Base-by-base conservation (phyloP, 2,797 vertebrate species). In the Halcyon badia region DNA sequence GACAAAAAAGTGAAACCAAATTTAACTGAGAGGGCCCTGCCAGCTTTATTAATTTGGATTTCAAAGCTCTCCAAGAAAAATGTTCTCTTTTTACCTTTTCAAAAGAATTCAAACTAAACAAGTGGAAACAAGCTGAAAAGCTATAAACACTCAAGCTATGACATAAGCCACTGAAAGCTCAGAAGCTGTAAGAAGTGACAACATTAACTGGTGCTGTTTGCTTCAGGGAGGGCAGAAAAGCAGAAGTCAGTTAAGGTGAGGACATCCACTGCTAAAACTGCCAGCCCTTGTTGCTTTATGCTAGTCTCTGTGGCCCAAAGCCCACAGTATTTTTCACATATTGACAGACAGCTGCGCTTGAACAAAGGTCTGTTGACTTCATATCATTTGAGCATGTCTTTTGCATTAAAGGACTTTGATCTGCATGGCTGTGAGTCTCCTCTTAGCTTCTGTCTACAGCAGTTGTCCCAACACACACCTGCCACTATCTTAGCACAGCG, bases 31-130 rank as follows among this genome's bases (percentile, higher is more conserved):
- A 68, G 56, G 21, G 24, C 21, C 56, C 64, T 84, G 71, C 78
- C 49, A 80, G 61, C 30, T 95, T 90, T 95, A 83, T 78, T 93
- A 87, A 80, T 90, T 93, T 87, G 57, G 37, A 77, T 94, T 95
- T 95, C 88, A 89, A 89, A 87, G 70, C 65, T 91, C 68, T 96
- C 88, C 86, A 95, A 91, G 77, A 93, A 93, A 93, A 95, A 95
- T 78, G 39, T 57, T 91, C 70, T 85, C 37, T 86, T 93, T 94
- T 95, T 93, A 69, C 86, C 35, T 91, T 94, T 94, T 86, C 71
- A 76, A 56, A 96, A 87, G 57, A 82, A 89, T 89, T 86, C 35
- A 88, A 49, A 94, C 62, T 81, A 91, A 89, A 51, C 49, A 85
- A 70, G 80, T 1, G 1, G 78, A 96, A 97, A 87, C 70, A 94